Conservation (phyloP, 1,140 invertebrate genomes). For the Euura saliciscinereae region DNA sequence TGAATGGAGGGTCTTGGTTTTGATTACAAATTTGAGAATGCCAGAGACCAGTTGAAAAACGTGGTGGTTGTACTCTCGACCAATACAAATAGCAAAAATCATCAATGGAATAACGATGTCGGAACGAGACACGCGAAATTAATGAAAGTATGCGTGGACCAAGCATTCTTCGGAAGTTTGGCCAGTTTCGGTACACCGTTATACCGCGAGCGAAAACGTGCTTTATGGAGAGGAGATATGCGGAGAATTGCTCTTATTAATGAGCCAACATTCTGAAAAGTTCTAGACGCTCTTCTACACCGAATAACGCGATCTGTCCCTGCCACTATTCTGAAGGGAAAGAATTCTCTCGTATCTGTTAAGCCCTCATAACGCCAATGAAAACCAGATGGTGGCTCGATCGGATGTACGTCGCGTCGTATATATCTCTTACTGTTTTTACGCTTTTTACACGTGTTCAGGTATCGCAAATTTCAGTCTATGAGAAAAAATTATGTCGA, state of each 20-base stretch:
- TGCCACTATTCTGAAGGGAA: conserved; percentile 5
- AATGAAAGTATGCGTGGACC: conserved; percentile 4
- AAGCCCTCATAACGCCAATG: not conserved
- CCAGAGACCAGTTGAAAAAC: too few species aligned
- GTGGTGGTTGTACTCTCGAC: not conserved
- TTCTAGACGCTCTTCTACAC: conserved; percentile 33
- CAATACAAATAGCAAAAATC: conserved; percentile 4
- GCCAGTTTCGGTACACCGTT: conserved; percentile 14
- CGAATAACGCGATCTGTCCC: conserved; percentile 33
- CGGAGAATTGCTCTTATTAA: conserved; percentile 38
- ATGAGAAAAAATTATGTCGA: too few species aligned
- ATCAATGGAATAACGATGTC: conserved; percentile 8
- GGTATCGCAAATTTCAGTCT: too few species aligned
- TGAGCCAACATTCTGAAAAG: conserved; percentile 39
- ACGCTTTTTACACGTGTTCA: too few species aligned
- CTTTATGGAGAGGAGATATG: conserved; percentile 18
- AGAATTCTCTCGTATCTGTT: not conserved
- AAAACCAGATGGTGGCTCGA: not conserved
- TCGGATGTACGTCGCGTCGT: too few species aligned
- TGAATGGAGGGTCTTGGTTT: too few species aligned
- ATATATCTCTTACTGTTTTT: too few species aligned
- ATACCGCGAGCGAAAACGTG: conserved; percentile 28
- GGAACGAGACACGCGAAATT: conserved; percentile 9
- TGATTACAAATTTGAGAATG: too few species aligned
- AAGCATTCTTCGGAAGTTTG: conserved; percentile 9